Percentiles rank a stretch among this genome's conserved stretches.
Evolutionary conservation across 2,113 vertebrate species (phyloP).

Genomic region (Nestor notabilis): DNA sequence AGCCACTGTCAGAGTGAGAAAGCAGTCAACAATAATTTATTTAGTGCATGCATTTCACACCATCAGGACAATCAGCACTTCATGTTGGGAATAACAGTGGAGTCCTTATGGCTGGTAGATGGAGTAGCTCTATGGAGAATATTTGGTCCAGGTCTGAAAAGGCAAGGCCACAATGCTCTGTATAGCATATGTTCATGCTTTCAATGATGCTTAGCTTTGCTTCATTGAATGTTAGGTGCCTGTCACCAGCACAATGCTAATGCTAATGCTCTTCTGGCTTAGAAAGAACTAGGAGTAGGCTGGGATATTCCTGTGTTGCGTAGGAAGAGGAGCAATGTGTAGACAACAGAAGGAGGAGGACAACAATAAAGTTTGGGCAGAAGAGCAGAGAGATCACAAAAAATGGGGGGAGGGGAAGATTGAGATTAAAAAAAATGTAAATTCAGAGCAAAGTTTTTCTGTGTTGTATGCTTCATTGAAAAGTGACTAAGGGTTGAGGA

Average conservation of each 20-base stretch:
- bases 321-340: conserved; percentile 32
- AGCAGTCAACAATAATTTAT: neutral
- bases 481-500: conserved; percentile 13
- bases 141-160: neutral
- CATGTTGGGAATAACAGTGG: neutral
- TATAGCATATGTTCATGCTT: rapidly evolving
- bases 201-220: neutral
- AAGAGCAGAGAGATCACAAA: neutral
- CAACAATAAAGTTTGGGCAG: conserved; percentile 14
- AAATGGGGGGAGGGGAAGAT: neutral
- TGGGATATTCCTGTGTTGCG: conserved; percentile 46
- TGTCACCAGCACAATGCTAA: conserved; percentile 15
- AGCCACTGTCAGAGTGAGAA: neutral
- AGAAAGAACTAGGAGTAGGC: neutral
- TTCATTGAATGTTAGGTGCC: neutral
- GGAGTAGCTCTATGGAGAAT: neutral
- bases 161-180: neutral
- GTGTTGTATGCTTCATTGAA: neutral
- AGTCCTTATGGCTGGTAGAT: neutral
- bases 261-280: neutral
- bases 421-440: neutral
- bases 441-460: neutral
- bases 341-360: conserved; percentile 27
- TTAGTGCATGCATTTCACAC: neutral
- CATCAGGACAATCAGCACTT: neutral